A percentile compares a stretch with the other conserved stretches of the same genome.
Conservation (phyloP, 37 sponge, comb jelly and placozoan species). For the Theonella swinhoei region DNA sequence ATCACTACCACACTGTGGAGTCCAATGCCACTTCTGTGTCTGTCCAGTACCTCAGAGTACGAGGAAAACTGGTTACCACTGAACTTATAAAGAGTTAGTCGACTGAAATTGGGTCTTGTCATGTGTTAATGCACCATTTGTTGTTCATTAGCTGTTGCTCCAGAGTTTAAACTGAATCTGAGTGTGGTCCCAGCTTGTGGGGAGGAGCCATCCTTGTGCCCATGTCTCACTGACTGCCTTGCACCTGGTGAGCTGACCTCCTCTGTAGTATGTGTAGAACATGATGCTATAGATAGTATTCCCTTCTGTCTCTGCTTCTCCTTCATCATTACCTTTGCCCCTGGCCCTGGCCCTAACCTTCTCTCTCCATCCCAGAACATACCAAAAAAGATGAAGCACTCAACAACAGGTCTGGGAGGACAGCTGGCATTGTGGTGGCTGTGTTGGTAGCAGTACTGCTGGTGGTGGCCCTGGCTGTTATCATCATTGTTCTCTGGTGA, state of each 20-base stretch:
- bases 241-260: no score
- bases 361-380: no score
- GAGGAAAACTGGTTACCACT: neutral
- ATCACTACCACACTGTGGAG: constrained; percentile 1
- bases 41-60: constrained; percentile 21
- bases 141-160: neutral
- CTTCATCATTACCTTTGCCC: no score
- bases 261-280: no score
- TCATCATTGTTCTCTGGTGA: constrained; percentile 6
- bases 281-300: no score
- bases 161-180: constrained; percentile 23
- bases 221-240: constrained; percentile 40
- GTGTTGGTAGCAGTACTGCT: neutral
- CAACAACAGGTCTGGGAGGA: neutral
- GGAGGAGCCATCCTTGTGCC: constrained; percentile 27
- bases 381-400: no score
- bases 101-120: no score
- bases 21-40: constrained; percentile 23
- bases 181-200: constrained; percentile 34
- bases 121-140: no score
- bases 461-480: neutral
- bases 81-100: neutral
- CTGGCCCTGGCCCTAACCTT: no score
- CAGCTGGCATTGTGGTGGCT: neutral
- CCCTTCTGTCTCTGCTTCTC: no score